Evolutionary conservation across 2,113 vertebrate genomes (phyloP).

Genomic region (Chaenocephalus aceratus): DNA sequence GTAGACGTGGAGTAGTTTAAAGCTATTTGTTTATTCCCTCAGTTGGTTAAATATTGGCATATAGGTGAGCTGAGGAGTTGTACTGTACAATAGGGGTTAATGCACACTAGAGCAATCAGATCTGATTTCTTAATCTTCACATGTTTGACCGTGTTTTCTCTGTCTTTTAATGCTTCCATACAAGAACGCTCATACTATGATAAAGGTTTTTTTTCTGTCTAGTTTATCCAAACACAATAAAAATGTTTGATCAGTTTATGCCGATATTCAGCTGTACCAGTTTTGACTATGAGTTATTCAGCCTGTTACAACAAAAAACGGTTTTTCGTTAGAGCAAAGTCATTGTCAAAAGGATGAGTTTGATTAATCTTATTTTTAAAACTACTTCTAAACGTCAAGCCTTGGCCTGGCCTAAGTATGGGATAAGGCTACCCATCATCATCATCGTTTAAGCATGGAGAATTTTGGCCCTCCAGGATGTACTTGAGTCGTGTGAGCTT

Average conservation of each 20-base stretch:
- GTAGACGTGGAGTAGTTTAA: constrained; percentile 16
- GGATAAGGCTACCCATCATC: background rate
- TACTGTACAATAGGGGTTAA: background rate
- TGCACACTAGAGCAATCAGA: background rate
- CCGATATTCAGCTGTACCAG: constrained; percentile 8
- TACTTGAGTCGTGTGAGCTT: constrained; percentile 21
- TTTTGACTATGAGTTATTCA: background rate
- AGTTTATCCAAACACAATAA: background rate
- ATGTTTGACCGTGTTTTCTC: background rate
- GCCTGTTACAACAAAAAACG: constrained; percentile 20
- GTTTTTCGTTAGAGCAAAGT: constrained; percentile 21
- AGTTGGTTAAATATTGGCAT: constrained; percentile 15
- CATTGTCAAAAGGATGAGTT: constrained; percentile 21
- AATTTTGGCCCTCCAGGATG: constrained; percentile 4
- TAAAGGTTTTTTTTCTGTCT: constrained; percentile 10
- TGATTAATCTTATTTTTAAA: constrained; percentile 15
- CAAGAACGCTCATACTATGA: background rate
- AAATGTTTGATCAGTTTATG: constrained; percentile 5
- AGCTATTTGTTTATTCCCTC: constrained; percentile 6
- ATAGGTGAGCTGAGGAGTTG: constrained; percentile 7
- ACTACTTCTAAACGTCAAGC: constrained; percentile 15
- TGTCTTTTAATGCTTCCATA: background rate
- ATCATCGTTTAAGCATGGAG: background rate
- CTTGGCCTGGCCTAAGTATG: constrained; percentile 17
- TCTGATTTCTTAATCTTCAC: background rate